phyloP scores from a whole-genome alignment of 2,888 invertebrate genomes.

The Campoletis raptor region DNA sequence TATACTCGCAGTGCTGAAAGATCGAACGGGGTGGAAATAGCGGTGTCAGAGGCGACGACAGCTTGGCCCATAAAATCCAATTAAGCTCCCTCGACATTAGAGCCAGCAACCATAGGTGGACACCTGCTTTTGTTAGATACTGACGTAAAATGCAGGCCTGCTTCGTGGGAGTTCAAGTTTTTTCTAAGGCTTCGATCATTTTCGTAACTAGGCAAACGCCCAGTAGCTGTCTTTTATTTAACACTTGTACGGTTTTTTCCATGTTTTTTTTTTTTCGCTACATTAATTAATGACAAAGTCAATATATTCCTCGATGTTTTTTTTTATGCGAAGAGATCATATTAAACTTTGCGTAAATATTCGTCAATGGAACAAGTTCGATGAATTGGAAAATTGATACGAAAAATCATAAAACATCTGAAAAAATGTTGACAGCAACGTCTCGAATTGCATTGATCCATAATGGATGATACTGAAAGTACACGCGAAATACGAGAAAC shows the following conservation, averaged over 20 bases:
- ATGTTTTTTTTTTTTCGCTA: conserved; percentile 1
- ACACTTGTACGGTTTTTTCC: conserved; percentile 56
- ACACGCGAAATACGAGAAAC: conserved; percentile 35
- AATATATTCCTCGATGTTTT: background rate
- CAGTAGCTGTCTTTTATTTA: conserved; percentile 43
- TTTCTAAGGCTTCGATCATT: conserved; percentile 67
- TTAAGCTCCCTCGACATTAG: conserved; percentile 58
- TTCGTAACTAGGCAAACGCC: conserved; percentile 66
- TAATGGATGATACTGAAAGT: conserved; percentile 37
- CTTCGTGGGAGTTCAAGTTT: background rate
- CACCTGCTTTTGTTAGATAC: conserved; percentile 26
- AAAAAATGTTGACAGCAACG: background rate
- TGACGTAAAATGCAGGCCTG: conserved; percentile 52
- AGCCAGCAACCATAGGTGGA: conserved; percentile 58
- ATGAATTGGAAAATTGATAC: too few relatives aligned
- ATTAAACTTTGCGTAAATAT: background rate
- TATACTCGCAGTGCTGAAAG: conserved; percentile 1
- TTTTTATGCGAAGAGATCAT: background rate
- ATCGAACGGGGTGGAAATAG: conserved; percentile 24
- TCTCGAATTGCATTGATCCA: conserved; percentile 31
- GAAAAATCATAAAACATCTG: background rate
- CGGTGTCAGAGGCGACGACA: conserved; percentile 53
- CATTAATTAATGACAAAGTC: background rate
- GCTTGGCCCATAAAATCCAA: conserved; percentile 68
- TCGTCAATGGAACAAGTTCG: background rate